Base-by-base conservation (phyloP, 2,888 invertebrate genomes). In the Crossocerus cetratus region DNA sequence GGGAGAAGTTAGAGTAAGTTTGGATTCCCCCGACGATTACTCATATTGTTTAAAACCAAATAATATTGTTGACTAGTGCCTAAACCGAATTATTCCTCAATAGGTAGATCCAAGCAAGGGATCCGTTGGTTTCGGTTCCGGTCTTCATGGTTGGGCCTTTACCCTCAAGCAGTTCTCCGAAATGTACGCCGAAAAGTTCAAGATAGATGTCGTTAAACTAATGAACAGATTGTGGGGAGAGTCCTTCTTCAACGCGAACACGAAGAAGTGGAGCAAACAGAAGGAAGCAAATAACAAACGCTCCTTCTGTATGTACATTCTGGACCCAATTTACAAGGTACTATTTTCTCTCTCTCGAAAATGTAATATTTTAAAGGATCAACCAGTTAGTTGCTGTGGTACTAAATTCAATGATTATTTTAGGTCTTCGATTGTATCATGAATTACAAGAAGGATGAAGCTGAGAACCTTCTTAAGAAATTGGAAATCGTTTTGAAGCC, bases 101-200 rank as follows among this genome's bases (percentile, higher is more conserved):
- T 64, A 94, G 94, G 94, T 96, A 84, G 98, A 99, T 91, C 99
- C 99, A 84, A 96, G 97, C 92, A 97, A 96, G 92, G 99, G 99
- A 85, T 99, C 98, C 76, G 99, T 99, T 77, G 99, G 99, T 89
- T 99, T 99, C 91, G 99, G 99, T 76, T 99, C 99, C 23, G 99
- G 99, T 87, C 96, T 99, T 77, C 99, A 99, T 91, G 99, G 99
- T 80, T 99, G 99, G 99, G 99, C 99, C 62, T 99, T 99, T 92
- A 99, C 99, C 78, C 94, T 99, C 82, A 99, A 99, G 93, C 99
- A 99, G 93, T 99, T 99, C 93, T 93, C 99, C 59, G 99, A 99
- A 92, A 98, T 99, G 96, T 99, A 99, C 90, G 96, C 98, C 43
- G 97, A 97, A 90, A 99, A 99, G 92, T 99, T 99, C 94, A 98